phyloP scores from a whole-genome alignment of 1,140 invertebrate genomes.

The Meloidogyne chitwoodi region DNA sequence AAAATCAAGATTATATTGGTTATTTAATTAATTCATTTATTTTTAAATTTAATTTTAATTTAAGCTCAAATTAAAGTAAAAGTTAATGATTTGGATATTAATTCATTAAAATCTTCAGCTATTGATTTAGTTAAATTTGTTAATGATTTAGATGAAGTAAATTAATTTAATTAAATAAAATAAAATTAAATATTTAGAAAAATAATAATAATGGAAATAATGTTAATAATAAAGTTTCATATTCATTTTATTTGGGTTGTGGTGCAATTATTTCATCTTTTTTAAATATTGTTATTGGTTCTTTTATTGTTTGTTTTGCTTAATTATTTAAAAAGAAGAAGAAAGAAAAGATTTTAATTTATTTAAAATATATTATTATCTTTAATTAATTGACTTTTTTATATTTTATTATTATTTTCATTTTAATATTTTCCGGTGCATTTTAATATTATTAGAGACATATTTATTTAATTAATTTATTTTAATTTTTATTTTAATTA shows the following conservation, averaged over 20 bases:
- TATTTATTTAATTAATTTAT: too few relatives aligned
- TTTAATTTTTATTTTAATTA: too few relatives aligned
- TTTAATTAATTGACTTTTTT: not conserved
- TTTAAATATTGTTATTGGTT: conserved; percentile 7
- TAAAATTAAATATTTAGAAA: not conserved
- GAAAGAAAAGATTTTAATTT: not conserved
- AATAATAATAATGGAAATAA: not conserved
- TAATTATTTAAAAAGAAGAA: not conserved
- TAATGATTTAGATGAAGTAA: not conserved
- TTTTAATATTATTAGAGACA: too few relatives aligned
- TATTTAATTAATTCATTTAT: not conserved
- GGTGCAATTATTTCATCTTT: not conserved
- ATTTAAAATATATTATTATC: not conserved
- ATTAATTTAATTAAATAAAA: too few relatives aligned
- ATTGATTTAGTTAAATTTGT: not conserved
- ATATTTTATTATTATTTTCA: too few relatives aligned
- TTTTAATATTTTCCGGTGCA: too few relatives aligned
- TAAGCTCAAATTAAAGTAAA: not conserved
- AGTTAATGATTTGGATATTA: not conserved
- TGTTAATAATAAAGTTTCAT: not conserved
- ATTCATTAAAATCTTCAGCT: not conserved
- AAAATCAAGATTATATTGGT: conserved; percentile 7
- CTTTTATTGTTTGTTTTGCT: conserved; percentile 17
- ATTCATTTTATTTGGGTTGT: conserved; percentile 17
- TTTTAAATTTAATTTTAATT: not conserved